Percentiles rank a stretch among this genome's conserved stretches.
These are phyloP conservation scores for Zonotrichia albicollis DNA, from an alignment of 2,797 vertebrate genomes.

Conservation along the genomic window DNA sequence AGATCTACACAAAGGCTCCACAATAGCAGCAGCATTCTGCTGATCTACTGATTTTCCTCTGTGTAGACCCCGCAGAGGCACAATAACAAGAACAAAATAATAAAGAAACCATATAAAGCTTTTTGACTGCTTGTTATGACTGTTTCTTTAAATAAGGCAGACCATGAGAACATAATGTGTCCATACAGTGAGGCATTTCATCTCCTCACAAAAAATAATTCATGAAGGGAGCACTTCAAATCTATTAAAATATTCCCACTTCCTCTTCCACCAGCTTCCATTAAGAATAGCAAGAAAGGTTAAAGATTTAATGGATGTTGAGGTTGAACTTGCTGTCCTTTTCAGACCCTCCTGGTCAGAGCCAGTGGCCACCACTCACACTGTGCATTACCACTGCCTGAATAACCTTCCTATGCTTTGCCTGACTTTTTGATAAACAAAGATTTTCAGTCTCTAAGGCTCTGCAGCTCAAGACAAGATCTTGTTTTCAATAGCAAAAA, in stretches of 20 bases:
- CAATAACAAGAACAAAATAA: conserved; percentile 74
- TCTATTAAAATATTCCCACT: conserved; percentile 65
- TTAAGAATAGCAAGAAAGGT: conserved; percentile 56
- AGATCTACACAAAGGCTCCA: conserved; percentile 72
- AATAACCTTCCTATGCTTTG: not conserved
- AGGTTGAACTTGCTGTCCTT: conserved; percentile 30
- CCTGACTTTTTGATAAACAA: conserved; percentile 24
- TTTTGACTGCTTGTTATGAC: conserved; percentile 49
- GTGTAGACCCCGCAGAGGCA: conserved; percentile 66
- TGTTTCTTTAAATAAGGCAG: conserved; percentile 63
- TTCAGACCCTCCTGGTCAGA: not conserved
- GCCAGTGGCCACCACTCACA: not conserved
- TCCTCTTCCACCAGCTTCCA: conserved; percentile 19
- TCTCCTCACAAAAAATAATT: conserved; percentile 63
- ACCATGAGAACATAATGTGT: conserved; percentile 69
- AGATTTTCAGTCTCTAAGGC: not conserved
- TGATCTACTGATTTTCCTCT: conserved; percentile 75
- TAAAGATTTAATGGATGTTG: conserved; percentile 47
- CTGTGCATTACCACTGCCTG: not conserved
- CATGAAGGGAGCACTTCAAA: conserved; percentile 59
- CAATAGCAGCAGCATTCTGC: conserved; percentile 71
- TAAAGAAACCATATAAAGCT: conserved; percentile 75
- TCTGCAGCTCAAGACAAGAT: not conserved
- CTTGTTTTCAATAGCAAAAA: not conserved
- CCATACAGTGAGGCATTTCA: conserved; percentile 53